These are phyloP conservation scores for Meteorus colon DNA, from an alignment of 2,888 invertebrate genomes.

Conservation along the genomic window DNA sequence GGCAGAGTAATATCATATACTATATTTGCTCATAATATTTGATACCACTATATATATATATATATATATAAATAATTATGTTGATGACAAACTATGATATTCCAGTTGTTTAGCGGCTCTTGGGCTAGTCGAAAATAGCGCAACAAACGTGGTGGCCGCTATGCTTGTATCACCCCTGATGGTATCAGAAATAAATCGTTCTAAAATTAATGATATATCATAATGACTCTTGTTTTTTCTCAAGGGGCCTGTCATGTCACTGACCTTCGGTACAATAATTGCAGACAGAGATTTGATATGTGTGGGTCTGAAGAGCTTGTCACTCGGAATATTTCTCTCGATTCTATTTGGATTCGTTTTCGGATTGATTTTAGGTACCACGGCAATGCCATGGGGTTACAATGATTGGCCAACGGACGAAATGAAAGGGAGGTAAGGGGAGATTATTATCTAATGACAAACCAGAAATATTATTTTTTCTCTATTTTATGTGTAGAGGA, in stretches of 20 bases:
- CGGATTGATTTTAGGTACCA: conserved; percentile 83
- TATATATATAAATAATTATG: neutral
- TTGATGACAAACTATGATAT: neutral
- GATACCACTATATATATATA: neutral
- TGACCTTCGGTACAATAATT: conserved; percentile 88
- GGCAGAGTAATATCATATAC: conserved; percentile 81
- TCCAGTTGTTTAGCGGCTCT: conserved; percentile 86
- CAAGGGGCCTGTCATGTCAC: conserved; percentile 89
- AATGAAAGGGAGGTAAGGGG: conserved; percentile 82
- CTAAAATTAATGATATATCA: neutral
- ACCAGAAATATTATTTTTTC: neutral
- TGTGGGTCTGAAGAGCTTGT: conserved; percentile 82
- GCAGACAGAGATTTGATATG: conserved; percentile 81
- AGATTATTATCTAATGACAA: neutral
- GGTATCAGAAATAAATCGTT: conserved; percentile 65
- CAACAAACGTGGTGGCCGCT: conserved; percentile 86
- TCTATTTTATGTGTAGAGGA: conserved; percentile 74
- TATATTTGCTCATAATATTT: conserved; percentile 9
- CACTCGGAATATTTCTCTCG: conserved; percentile 84
- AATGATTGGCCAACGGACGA: conserved; percentile 87
- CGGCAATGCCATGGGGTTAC: conserved; percentile 85
- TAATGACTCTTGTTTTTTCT: neutral
- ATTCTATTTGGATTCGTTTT: conserved; percentile 86
- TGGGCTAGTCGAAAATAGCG: conserved; percentile 87
- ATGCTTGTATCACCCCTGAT: conserved; percentile 86